Evolutionary conservation across 1,140 invertebrate species (phyloP).

Genomic region (Aphis craccivora): DNA sequence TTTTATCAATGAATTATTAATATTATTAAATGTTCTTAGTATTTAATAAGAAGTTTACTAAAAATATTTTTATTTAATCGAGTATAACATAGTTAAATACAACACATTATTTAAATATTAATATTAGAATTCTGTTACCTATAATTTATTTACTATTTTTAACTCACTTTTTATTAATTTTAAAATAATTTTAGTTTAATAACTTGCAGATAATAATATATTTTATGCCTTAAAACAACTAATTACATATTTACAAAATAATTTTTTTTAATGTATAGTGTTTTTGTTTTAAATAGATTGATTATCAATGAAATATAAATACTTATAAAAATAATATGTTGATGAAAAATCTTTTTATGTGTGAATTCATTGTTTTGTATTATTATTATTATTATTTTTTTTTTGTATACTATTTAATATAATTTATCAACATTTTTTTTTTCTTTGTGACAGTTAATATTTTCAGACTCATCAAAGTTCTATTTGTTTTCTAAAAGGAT

Average conservation of each 20-base stretch:
- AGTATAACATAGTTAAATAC: not conserved
- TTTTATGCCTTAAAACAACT: not conserved
- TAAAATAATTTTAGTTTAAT: not conserved
- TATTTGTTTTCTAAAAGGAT: not conserved
- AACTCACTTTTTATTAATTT: not conserved
- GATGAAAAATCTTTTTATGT: too few relatives aligned
- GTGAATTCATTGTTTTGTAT: too few relatives aligned
- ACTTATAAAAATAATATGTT: not conserved
- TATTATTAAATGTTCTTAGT: not conserved
- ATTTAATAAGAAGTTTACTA: too few relatives aligned
- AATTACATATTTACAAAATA: not conserved
- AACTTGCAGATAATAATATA: not conserved
- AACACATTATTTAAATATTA: not conserved
- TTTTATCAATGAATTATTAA: constrained; percentile 18
- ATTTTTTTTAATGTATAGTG: too few relatives aligned
- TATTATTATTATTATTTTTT: too few relatives aligned
- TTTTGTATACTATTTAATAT: not conserved
- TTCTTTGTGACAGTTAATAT: not conserved
- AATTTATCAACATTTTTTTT: not conserved
- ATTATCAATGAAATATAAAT: not conserved
- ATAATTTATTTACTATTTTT: not conserved
- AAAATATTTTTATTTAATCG: too few relatives aligned
- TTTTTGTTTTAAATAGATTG: not conserved
- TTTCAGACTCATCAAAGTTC: not conserved
- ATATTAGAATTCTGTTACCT: not conserved